These are phyloP conservation scores for Tipula vernalis DNA, from an alignment of 2,888 invertebrate species.

Conservation along the genomic window DNA sequence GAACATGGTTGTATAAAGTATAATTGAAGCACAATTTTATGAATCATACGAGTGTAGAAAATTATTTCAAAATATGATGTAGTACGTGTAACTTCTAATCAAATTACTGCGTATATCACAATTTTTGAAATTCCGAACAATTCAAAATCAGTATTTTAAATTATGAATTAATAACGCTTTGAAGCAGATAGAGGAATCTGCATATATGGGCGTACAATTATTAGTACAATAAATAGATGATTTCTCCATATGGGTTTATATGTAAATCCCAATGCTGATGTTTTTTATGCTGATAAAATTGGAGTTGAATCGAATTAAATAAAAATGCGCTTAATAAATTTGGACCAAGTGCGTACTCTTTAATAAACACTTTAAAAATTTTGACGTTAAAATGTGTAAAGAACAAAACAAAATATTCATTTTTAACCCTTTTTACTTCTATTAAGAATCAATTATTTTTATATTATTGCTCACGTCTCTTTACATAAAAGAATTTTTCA, in stretches of 20 bases:
- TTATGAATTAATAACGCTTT: too few species aligned
- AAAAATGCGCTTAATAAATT: not conserved
- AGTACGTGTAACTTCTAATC: not conserved
- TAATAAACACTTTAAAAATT: not conserved
- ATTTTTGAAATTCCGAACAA: too few species aligned
- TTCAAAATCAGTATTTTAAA: not conserved
- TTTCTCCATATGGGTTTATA: not conserved
- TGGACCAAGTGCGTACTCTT: not conserved
- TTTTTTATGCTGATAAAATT: not conserved
- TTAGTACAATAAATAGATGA: not conserved
- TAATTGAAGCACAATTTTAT: not conserved
- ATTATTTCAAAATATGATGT: not conserved
- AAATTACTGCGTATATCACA: not conserved
- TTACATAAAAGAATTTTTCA: not conserved
- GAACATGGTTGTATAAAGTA: not conserved
- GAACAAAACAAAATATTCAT: not conserved
- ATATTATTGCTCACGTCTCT: not conserved
- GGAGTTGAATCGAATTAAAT: not conserved
- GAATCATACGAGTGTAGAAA: not conserved
- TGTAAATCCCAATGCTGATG: not conserved
- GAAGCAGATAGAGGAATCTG: not conserved
- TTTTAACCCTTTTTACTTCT: not conserved
- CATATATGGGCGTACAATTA: not conserved
- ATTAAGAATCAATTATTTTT: constrained; percentile 4
- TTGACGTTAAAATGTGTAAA: not conserved